A percentile compares a stretch with the other conserved stretches of the same genome.
Evolutionary conservation across 2,113 vertebrate genomes (phyloP).

Genomic region (Dromiciops gliroides): DNA sequence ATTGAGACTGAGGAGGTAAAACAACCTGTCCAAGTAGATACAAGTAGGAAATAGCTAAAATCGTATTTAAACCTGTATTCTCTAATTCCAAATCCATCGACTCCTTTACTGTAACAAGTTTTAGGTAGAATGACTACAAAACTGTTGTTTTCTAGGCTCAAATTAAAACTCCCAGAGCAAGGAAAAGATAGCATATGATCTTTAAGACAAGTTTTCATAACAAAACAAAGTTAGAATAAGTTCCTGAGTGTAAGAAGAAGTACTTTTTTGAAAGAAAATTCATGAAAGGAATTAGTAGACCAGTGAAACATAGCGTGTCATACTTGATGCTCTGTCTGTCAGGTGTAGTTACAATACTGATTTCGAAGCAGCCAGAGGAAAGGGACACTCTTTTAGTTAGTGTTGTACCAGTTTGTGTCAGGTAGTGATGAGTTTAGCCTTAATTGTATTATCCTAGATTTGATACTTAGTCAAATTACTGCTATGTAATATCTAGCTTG

Average conservation of each 20-base stretch:
- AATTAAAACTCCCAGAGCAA: neutral
- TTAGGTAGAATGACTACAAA: neutral
- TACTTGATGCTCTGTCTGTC: neutral
- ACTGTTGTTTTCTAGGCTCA: neutral
- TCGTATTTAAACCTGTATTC: neutral
- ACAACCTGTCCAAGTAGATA: neutral
- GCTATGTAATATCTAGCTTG: neutral
- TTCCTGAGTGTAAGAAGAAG: neutral
- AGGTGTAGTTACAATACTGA: neutral
- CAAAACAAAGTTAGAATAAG: neutral
- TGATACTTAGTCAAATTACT: neutral
- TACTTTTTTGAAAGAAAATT: neutral
- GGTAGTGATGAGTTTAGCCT: neutral
- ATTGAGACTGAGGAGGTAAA: neutral
- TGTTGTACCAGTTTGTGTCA: neutral
- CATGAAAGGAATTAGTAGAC: neutral
- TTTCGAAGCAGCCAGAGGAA: neutral
- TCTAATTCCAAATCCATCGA: neutral
- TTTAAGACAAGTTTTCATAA: neutral
- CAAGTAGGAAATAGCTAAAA: neutral
- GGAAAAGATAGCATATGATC: neutral
- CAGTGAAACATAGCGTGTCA: neutral
- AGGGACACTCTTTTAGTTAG: neutral
- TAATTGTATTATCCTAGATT: neutral
- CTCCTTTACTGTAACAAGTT: neutral